These are phyloP conservation scores for Volucella inflata DNA, from an alignment of 2,888 invertebrate genomes.

Conservation along the genomic window DNA sequence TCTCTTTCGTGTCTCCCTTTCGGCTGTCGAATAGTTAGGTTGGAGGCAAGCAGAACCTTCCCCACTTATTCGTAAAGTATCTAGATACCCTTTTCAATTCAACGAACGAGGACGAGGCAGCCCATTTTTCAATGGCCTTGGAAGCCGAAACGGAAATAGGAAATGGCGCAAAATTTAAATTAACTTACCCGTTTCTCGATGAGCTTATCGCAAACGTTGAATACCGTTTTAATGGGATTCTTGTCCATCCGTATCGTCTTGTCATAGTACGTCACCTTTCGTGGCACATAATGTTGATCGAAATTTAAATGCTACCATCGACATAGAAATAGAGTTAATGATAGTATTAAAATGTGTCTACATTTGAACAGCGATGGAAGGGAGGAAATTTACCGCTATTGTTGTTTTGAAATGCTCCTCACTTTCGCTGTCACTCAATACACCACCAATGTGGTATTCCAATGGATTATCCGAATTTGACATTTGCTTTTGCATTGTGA, in stretches of 20 bases:
- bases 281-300: constrained; percentile 91
- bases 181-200: constrained; percentile 91
- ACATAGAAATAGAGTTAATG: constrained; percentile 2
- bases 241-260: constrained; percentile 96
- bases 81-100: no score
- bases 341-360: background rate
- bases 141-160: background rate
- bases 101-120: no score
- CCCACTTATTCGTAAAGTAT: background rate
- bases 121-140: constrained; percentile 21
- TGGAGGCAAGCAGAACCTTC: constrained; percentile 5
- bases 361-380: background rate
- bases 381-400: constrained; percentile 88
- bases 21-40: constrained; percentile 1
- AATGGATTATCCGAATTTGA: constrained; percentile 86
- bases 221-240: constrained; percentile 96
- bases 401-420: constrained; percentile 92
- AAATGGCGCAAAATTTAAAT: constrained; percentile 36
- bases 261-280: constrained; percentile 93
- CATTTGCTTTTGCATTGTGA: constrained; percentile 77
- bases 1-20: constrained; percentile 49
- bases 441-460: constrained; percentile 95
- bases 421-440: constrained; percentile 92
- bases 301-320: constrained; percentile 91
- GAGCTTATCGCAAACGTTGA: constrained; percentile 95